phyloP scores from a whole-genome alignment of 2,797 vertebrate genomes.

The Oreochromis grahami region DNA sequence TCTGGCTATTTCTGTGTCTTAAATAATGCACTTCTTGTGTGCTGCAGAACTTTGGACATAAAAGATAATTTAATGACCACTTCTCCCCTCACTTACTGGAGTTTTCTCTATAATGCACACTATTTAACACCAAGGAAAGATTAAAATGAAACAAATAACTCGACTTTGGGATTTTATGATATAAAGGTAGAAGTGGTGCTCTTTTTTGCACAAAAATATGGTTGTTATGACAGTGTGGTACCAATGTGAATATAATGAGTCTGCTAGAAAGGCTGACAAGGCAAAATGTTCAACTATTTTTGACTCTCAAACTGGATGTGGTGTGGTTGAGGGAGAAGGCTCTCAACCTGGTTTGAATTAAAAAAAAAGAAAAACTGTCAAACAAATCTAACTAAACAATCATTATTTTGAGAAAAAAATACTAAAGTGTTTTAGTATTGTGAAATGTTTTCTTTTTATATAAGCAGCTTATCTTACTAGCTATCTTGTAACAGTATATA shows the following conservation, averaged over 20 bases:
- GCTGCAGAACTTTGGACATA: not conserved
- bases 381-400: not conserved
- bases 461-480: not conserved
- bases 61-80: slow-evolving; percentile 22
- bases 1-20: not conserved
- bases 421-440: not conserved
- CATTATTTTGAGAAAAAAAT: not conserved
- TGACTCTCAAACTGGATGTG: not conserved
- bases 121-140: not conserved
- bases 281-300: not conserved
- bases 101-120: not conserved
- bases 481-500: not conserved
- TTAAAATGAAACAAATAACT: not conserved
- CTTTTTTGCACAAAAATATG: not conserved
- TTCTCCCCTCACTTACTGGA: not conserved
- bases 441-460: not conserved
- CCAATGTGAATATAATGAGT: not conserved
- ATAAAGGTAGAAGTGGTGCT: not conserved
- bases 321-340: not conserved
- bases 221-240: not conserved
- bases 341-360: not conserved
- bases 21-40: slow-evolving; percentile 6
- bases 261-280: not conserved
- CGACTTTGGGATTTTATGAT: not conserved
- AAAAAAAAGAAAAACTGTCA: not conserved